phyloP scores from a whole-genome alignment of 1,140 invertebrate species.

The Venustaconcha ellipsiformis region DNA sequence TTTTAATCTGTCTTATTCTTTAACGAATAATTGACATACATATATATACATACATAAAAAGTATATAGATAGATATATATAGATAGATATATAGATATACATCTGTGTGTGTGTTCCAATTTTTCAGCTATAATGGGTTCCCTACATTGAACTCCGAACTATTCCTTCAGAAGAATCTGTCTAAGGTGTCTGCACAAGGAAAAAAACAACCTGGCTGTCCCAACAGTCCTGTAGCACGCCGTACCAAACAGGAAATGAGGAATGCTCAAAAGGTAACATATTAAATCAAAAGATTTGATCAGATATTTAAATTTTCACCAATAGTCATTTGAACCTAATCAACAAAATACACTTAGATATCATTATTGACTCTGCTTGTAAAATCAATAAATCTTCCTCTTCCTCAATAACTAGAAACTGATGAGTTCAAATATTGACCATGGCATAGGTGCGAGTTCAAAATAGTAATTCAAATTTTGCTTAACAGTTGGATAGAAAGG shows the following conservation, averaged over 20 bases:
- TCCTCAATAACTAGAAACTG: too few species aligned
- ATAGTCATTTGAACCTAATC: too few species aligned
- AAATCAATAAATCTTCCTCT: too few species aligned
- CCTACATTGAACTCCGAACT: conserved; percentile 73
- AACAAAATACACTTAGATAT: too few species aligned
- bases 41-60: too few species aligned
- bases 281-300: background rate
- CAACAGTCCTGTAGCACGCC: conserved; percentile 88
- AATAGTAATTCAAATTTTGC: too few species aligned
- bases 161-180: conserved; percentile 70
- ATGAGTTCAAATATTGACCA: too few species aligned
- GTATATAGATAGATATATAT: background rate
- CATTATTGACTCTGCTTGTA: too few species aligned
- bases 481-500: too few species aligned
- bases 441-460: too few species aligned
- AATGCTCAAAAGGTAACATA: conserved; percentile 83
- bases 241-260: conserved; percentile 96
- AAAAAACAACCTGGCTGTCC: conserved; percentile 73
- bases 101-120: background rate
- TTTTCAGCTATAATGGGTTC: conserved; percentile 68
- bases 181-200: conserved; percentile 51
- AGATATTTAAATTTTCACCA: background rate
- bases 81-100: background rate
- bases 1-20: too few species aligned
- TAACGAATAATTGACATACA: too few species aligned